Evolutionary conservation across 2,113 vertebrate species (phyloP), one percentile per base, ranked within the genome.

Genomic region (Equus przewalskii): DNA sequence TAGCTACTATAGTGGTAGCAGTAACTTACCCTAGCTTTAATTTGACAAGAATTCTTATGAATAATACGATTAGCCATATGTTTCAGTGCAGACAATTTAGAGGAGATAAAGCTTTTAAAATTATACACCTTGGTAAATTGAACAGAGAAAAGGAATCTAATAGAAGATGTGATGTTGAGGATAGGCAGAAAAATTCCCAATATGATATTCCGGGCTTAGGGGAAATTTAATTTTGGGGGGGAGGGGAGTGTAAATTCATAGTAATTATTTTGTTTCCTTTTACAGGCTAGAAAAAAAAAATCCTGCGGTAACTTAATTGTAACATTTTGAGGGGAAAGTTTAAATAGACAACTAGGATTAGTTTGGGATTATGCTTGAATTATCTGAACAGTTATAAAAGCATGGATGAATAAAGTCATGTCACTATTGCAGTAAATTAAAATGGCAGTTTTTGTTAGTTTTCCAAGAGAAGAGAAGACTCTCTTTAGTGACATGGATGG

Each of bases 221-320:
- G 69, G 56, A 72, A 78, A 70, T 65, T 94, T 93, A 93, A 92
- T 70, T 76, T 76, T 7, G 2, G n/a, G 33, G 10, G 19, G 3
- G 10, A 69, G 30, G 24, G 33, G 11, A 33, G 54, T 75, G 2
- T 95, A 86, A 85, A 83, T 96, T 79, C 19, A 22, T 65, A 83
- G 49, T 85, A 64, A 92, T 82, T 82, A n/a, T 96, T 95, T 94
- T 86, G 30, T 90, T 93, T 93, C 11, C n/a, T 96, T 7, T 62
- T 83, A 83, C 2, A 90, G n/a, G 9, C 30, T 78, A 46, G 36
- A 41, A 86, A 92, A 91, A 62, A 78, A 41, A 92, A 56, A 44
- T 80, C 44, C 15, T 79, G 79, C 72, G 56, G 12, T 86, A 92
- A 93, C 26, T 95, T 93, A 83, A 58, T 81, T 33, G 8, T 64